Evolutionary conservation across 2,888 invertebrate genomes (phyloP), one percentile per base, ranked within the genome.

Genomic region (Acrobasis repandana): DNA sequence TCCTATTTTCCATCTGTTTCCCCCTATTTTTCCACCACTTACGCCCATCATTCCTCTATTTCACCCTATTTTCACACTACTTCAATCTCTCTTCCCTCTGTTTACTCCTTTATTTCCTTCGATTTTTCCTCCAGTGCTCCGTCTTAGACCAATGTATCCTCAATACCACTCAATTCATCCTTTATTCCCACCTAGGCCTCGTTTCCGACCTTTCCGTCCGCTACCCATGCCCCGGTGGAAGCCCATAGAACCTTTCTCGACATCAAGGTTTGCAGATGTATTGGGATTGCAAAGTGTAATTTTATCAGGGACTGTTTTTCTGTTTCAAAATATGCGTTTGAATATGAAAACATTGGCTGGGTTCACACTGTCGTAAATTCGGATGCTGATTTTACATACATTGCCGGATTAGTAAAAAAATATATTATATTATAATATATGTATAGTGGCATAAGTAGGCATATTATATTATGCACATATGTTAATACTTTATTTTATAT

Each of bases 1-100:
- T 14, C 58, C 63, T 16, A 58, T 64, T 9, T 52, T 28, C 8
- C 54, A 47, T 48, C 36, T 67, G 14, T 38, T 15, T 50, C 65
- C 64, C 4, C 2, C 28, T 28, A 28, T 28, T 18, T 58, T 67
- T 4, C 46, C n/a, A 58, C 56, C 63, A 28, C 56, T 64, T 1
- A 0, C 9, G 15, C 58, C 63, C 11, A 60, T 64, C 11, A 52
- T 28, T 9, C 58, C 51, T 48, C 28, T 28, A 6, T 28, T 28
- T 28, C 4, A 5, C 28, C 28, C 28, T 28, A 28, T 28, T 28
- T 28, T 8, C 28, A 28, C 28, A 28, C 28, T 28, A 28, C 28
- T 28, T 28, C 28, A 28, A 8, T 28, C 28, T 28, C 28, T 28
- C 6, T 28, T 28, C 6, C 28, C 28, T 28, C 28, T 28, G 28